phyloP scores from a whole-genome alignment of 2,113 vertebrate genomes.

The Fregata magnificens region DNA sequence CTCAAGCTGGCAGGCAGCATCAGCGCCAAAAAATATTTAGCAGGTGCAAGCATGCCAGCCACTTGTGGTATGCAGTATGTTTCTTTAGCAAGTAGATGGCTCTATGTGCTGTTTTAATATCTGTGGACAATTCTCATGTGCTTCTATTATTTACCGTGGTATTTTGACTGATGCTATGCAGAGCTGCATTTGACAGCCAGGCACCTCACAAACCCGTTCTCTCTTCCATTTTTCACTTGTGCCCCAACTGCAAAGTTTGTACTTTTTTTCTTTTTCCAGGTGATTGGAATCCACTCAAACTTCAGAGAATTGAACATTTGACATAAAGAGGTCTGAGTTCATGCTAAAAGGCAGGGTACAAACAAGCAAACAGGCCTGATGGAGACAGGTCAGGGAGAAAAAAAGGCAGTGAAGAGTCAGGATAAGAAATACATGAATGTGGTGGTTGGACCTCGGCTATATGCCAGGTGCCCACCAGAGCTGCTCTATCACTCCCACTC shows the following conservation, averaged over 20 bases:
- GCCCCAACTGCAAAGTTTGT: background rate
- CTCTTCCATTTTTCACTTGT: background rate
- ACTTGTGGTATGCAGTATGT: background rate
- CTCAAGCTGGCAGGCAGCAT: slow-evolving; percentile 4
- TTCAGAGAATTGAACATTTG: background rate
- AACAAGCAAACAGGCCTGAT: background rate
- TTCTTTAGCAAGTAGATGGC: slow-evolving; percentile 22
- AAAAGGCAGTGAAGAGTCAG: background rate
- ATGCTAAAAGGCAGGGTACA: background rate
- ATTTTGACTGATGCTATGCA: background rate
- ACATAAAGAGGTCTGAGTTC: background rate
- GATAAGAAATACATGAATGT: background rate
- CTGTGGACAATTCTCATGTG: background rate
- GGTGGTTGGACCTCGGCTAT: background rate
- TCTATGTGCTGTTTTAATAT: background rate
- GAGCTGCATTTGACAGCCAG: background rate
- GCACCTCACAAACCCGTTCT: background rate
- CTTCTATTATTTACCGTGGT: slow-evolving; percentile 1
- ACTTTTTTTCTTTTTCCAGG: background rate
- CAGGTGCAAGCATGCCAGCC: slow-evolving; percentile 49
- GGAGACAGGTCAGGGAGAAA: background rate
- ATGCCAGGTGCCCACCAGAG: background rate
- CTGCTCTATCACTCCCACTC: too few relatives aligned
- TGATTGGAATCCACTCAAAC: background rate
- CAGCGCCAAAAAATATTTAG: slow-evolving; percentile 49